Evolutionary conservation across 2,888 invertebrate genomes (phyloP).

Genomic region (Eudemis profundana): DNA sequence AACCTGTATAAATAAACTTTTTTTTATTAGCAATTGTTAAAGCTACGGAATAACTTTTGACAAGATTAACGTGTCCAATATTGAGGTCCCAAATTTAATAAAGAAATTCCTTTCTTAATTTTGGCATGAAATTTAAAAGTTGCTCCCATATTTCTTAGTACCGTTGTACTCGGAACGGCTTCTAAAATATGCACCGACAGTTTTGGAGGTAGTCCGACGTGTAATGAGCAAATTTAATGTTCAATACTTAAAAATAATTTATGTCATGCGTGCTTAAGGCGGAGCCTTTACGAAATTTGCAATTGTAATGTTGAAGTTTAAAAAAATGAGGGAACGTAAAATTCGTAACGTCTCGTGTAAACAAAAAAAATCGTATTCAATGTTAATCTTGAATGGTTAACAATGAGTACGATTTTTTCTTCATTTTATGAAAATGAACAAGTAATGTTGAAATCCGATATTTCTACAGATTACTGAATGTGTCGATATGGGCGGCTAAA

Average conservation of each 20-base stretch:
- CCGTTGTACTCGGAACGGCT: slow-evolving; percentile 66
- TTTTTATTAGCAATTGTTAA: no score
- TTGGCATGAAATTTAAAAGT: slow-evolving; percentile 40
- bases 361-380: not conserved
- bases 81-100: slow-evolving; percentile 22
- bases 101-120: slow-evolving; percentile 40
- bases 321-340: slow-evolving; percentile 14
- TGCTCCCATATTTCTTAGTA: slow-evolving; percentile 43
- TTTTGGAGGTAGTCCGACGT: slow-evolving; percentile 73
- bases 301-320: slow-evolving; percentile 19
- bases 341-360: not conserved
- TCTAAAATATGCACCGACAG: slow-evolving; percentile 77
- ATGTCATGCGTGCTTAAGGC: slow-evolving; percentile 59
- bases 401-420: not conserved
- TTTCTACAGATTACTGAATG: no score
- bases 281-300: slow-evolving; percentile 38
- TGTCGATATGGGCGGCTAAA: no score
- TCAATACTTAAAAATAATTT: slow-evolving; percentile 70
- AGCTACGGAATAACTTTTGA: no score
- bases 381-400: slow-evolving; percentile 18
- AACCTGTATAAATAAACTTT: no score
- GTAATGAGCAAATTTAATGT: slow-evolving; percentile 76
- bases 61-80: slow-evolving; percentile 1
- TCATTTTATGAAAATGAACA: not conserved
- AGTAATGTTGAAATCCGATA: not conserved